Evolutionary conservation across 2,888 invertebrate genomes (phyloP), one percentile per base, ranked within the genome.

Genomic region (Synanthedon tipuliformis): DNA sequence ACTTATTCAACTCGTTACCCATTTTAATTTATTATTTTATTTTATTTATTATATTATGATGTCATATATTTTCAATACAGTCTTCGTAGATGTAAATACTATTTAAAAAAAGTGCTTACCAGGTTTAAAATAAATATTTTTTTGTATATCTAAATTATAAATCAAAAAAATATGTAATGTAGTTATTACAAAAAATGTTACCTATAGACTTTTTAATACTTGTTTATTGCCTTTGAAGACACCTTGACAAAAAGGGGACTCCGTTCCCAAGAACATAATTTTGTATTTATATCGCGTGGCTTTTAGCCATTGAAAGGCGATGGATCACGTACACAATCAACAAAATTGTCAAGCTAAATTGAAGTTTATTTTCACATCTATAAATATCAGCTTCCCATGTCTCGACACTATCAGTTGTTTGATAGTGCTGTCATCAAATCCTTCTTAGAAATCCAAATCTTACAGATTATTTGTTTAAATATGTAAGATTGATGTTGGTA

Each of bases 181-280:
- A 45, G n/a, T 13, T 45, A 12, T 45, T n/a, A 12, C 15, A 13
- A 13, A 70, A 75, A 78, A 75, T 71, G 67, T 59, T 55, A 68
- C 70, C 63, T 63, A 66, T 65, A 69, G 61, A 65, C 62, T 71
- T 73, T 69, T 69, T 61, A 62, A 68, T 69, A 62, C 65, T 63
- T 68, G 65, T 75, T 78, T 73, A 75, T 74, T 76, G 69, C 69
- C 60, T 68, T 65, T 65, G 34, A 66, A 63, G 64, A 55, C 56
- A 56, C 51, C 41, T 41, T 56, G 55, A 56, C 55, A 63, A 59
- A 69, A 68, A 73, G 72, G 73, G 73, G 70, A 73, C 59, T 57
- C 50, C 54, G 73, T 81, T 83, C 80, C 78, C 82, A 82, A 75
- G 78, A 73, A 68, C 74, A 76, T 79, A 74, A 79, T 68, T 78